A percentile compares a stretch with the other conserved stretches of the same genome.
phyloP scores from a whole-genome alignment of 2,797 vertebrate genomes.

The Xiphophorus birchmanni region DNA sequence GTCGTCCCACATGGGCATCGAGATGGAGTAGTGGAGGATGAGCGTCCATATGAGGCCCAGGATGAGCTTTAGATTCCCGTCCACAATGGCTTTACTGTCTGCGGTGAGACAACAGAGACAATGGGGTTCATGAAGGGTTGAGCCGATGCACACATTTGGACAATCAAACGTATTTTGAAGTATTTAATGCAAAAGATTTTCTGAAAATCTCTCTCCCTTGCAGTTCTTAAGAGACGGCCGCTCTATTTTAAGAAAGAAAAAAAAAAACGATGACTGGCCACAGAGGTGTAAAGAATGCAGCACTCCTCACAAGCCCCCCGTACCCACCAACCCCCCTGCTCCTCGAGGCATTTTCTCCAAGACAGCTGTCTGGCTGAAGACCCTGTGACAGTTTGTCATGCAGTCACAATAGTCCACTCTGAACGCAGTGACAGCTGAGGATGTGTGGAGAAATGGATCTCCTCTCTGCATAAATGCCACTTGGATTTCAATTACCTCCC shows the following conservation, averaged over 20 bases:
- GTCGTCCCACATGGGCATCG: constrained; percentile 98
- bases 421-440: constrained; percentile 77
- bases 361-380: constrained; percentile 76
- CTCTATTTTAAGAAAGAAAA: constrained; percentile 55
- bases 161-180: background rate
- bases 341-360: constrained; percentile 56
- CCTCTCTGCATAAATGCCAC: constrained; percentile 68
- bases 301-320: constrained; percentile 32
- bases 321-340: constrained; percentile 9
- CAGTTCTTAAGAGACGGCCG: constrained; percentile 43
- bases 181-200: constrained; percentile 5
- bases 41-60: constrained; percentile 95
- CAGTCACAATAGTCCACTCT: constrained; percentile 68
- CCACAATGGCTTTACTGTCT: constrained; percentile 97
- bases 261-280: constrained; percentile 71
- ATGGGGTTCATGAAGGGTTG: constrained; percentile 39
- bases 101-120: constrained; percentile 45
- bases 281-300: constrained; percentile 71
- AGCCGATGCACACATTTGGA: constrained; percentile 18
- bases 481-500: constrained; percentile 73
- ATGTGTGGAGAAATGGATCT: constrained; percentile 69
- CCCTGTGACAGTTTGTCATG: constrained; percentile 76
- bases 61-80: constrained; percentile 96
- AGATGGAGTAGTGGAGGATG: constrained; percentile 98
- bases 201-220: constrained; percentile 19